A percentile compares a stretch with the other conserved stretches of the same genome.
phyloP scores from a whole-genome alignment of 1,140 invertebrate species.

The Bombus sibiricus region DNA sequence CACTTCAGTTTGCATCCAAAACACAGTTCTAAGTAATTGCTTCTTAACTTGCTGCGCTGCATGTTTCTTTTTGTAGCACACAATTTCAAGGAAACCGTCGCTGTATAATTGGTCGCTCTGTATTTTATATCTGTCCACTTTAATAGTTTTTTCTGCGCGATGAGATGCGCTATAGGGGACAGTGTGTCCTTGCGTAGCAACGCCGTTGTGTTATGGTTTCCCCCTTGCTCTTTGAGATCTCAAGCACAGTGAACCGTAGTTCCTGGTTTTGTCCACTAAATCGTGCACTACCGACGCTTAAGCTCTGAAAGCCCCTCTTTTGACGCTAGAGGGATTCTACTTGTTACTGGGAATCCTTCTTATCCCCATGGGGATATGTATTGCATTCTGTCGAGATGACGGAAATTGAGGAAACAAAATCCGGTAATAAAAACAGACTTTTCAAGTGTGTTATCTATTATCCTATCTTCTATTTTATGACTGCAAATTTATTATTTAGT shows the following conservation, averaged over 20 bases:
- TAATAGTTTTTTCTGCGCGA: not conserved
- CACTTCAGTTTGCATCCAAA: not conserved
- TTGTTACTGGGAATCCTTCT: conserved; percentile 4
- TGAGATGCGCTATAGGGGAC: not conserved
- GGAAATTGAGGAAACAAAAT: not conserved
- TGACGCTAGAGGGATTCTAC: not conserved
- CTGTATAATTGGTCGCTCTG: conserved; percentile 33
- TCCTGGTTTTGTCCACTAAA: not conserved
- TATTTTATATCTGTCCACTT: conserved; percentile 39
- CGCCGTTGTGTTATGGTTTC: not conserved
- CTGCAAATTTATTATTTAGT: not conserved
- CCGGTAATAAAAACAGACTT: not conserved
- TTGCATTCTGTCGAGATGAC: not conserved
- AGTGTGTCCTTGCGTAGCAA: not conserved
- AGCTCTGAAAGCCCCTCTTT: not conserved
- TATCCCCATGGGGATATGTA: not conserved
- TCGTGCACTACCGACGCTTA: no score
- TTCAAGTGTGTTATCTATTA: not conserved
- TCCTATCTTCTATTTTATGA: not conserved
- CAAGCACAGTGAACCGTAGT: not conserved
- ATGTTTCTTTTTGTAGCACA: not conserved
- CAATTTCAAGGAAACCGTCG: conserved; percentile 30
- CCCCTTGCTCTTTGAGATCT: not conserved
- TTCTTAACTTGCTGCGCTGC: not conserved
- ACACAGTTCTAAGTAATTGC: not conserved